Evolutionary conservation across 2,113 vertebrate genomes (phyloP), one percentile per base, ranked within the genome.

Genomic region (Ctenodactylus gundi): DNA sequence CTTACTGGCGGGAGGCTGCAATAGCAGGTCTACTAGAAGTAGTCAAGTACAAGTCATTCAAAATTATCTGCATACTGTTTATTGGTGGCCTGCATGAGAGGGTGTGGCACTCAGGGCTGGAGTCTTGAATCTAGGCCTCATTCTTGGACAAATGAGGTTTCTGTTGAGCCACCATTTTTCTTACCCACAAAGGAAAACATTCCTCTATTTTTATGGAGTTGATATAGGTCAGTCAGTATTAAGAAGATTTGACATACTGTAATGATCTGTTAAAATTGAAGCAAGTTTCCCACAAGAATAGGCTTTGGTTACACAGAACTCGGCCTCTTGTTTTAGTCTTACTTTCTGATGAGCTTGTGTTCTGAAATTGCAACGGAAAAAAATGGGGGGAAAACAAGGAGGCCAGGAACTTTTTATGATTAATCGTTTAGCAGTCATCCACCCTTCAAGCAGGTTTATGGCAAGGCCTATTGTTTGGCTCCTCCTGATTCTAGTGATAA

Each of bases 271-370:
- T 67, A 88, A 90, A 46, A 77, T 92, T 73, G 23, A n/a, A 62
- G 5, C 8, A 80, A 55, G 21, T 73, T 90, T 81, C 64, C 67
- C 77, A 65, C 31, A 86, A 85, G 70, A 29, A 62, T 3, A 82
- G 36, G 23, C 34, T 94, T 91, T 89, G 17, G 17, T 76, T 91
- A 44, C 76, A 94, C 64, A 39, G 57, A 88, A 77, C n/a, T 95
- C 46, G 87, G 8, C 49, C 21, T 72, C 41, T 64, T 80, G 20
- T 25, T 67, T 82, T 76, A 91, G 58, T 78, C 64, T 91, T 88
- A 92, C 13, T 92, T 90, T 34, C 82, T 25, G 91, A n/a, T 29
- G 92, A 64, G 8, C 11, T 83, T 92, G 60, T 44, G 18, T 62
- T 67, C 41, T 18, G 85, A 85, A 67, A 41, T 78, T 85, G 39